A percentile compares a stretch with the other conserved stretches of the same genome.
Evolutionary conservation across 1,140 invertebrate species (phyloP).

Genomic region (Papilio dardanus): DNA sequence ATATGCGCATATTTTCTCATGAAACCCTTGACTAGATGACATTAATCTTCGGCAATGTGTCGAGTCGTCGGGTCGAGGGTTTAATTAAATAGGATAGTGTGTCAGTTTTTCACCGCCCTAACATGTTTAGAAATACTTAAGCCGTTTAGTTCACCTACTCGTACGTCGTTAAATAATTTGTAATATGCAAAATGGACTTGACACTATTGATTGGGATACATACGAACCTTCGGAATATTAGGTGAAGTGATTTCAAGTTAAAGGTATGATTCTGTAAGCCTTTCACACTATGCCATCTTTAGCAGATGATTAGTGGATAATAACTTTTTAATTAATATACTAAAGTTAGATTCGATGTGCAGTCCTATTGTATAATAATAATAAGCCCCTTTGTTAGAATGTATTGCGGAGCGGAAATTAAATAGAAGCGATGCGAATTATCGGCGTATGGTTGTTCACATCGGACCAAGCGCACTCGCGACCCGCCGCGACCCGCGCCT

Average conservation of each 20-base stretch:
- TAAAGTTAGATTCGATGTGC: neutral
- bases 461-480: neutral
- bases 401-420: slow-evolving; percentile 4
- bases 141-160: neutral
- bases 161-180: neutral
- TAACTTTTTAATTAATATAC: neutral
- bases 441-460: neutral
- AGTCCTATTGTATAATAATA: no score
- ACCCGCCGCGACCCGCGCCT: neutral
- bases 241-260: no score
- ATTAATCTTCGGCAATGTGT: slow-evolving; percentile 9
- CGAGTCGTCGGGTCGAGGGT: neutral
- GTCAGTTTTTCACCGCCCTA: neutral
- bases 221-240: no score
- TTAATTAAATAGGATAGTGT: slow-evolving; percentile 20
- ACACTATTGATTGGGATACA: no score
- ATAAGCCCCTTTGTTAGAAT: slow-evolving; percentile 1
- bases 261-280: no score
- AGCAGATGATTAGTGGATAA: neutral
- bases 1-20: slow-evolving; percentile 3
- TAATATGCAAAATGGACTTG: no score
- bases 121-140: neutral
- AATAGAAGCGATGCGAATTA: slow-evolving; percentile 18
- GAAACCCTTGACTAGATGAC: neutral
- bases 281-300: neutral